Conservation (phyloP, 2,113 vertebrate species). For the Elaphurus davidianus region DNA sequence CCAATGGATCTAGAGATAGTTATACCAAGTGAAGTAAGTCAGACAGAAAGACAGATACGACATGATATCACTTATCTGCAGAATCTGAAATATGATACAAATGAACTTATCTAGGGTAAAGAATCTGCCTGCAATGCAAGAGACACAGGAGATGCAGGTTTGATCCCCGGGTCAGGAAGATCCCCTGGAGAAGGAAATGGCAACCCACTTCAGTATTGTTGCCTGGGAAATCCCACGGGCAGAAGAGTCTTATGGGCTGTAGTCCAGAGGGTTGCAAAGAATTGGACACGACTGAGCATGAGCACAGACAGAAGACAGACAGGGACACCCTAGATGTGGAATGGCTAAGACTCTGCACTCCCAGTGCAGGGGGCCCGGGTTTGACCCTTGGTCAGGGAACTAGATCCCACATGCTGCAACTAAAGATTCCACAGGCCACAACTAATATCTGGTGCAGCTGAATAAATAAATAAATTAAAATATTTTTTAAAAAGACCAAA, state of each 20-base stretch:
- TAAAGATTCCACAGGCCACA: neutral
- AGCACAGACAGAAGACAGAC: neutral
- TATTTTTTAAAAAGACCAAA: neutral
- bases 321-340: neutral
- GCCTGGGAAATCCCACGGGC: neutral
- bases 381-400: neutral
- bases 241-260: neutral
- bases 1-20: neutral
- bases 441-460: neutral
- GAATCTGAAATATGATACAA: neutral
- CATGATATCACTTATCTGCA: neutral
- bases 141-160: neutral
- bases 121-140: neutral
- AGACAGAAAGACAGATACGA: neutral
- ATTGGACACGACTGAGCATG: neutral
- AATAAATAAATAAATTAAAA: neutral
- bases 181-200: neutral
- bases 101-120: neutral
- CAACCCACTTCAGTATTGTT: neutral
- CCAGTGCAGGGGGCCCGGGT: neutral
- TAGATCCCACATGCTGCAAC: neutral
- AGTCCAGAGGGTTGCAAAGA: neutral
- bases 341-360: neutral
- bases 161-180: neutral
- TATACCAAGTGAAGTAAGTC: neutral